A percentile compares a stretch with the other conserved stretches of the same genome.
phyloP scores from a whole-genome alignment of 2,888 invertebrate genomes.

The Pyrochroa serraticornis region DNA sequence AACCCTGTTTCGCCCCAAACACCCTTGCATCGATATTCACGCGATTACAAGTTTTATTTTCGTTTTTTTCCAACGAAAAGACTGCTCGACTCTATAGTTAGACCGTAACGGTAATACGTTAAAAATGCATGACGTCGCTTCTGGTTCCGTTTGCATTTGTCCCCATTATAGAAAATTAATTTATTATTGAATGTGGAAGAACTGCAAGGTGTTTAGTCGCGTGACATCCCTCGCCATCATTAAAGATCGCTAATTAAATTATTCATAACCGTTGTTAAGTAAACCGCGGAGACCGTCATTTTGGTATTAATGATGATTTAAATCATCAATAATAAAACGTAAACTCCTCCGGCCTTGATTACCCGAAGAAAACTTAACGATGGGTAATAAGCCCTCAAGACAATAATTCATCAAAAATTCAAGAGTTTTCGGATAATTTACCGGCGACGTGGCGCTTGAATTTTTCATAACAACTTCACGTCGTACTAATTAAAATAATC shows the following conservation, averaged over 20 bases:
- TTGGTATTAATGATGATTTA: constrained; percentile 19
- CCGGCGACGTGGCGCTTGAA: too few species aligned
- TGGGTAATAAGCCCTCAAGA: not conserved
- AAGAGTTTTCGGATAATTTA: not conserved
- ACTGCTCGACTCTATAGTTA: too few species aligned
- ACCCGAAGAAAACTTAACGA: not conserved
- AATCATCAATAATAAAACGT: constrained; percentile 12
- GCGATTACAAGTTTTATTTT: too few species aligned
- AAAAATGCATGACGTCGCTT: too few species aligned
- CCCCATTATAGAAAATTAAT: constrained; percentile 13
- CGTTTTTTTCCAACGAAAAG: too few species aligned
- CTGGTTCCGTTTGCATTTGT: too few species aligned
- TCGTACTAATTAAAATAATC: too few species aligned
- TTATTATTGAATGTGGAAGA: constrained; percentile 31
- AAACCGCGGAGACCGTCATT: not conserved
- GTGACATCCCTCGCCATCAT: constrained; percentile 18
- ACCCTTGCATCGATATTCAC: too few species aligned
- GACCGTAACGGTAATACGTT: too few species aligned
- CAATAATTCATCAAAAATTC: not conserved
- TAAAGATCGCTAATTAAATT: not conserved
- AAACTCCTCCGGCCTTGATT: constrained; percentile 5
- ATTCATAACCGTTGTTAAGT: not conserved
- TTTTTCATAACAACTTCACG: too few species aligned
- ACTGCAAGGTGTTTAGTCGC: constrained; percentile 31
- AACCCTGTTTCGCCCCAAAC: too few species aligned